Conservation (phyloP, 2,888 invertebrate genomes). For the Cheilosia urbana region DNA sequence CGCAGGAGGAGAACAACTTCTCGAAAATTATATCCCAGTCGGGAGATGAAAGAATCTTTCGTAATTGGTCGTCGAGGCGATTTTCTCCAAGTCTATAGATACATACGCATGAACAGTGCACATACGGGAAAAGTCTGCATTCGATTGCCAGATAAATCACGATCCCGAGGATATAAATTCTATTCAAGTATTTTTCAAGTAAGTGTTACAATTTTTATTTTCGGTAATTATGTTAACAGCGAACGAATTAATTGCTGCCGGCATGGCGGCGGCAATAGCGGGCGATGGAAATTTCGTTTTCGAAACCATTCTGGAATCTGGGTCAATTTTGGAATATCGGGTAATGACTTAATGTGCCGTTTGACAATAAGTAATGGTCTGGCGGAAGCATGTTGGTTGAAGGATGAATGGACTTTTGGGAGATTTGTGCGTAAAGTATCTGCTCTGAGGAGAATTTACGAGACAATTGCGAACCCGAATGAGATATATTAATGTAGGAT, state of each 20-base stretch:
- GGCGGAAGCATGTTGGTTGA: constrained; percentile 52
- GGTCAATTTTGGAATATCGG: constrained; percentile 59
- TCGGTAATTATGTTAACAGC: constrained; percentile 75
- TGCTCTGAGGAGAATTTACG: not conserved
- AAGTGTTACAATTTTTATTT: constrained; percentile 74
- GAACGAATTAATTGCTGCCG: constrained; percentile 65
- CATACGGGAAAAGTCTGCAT: constrained; percentile 30
- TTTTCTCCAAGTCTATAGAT: constrained; percentile 20
- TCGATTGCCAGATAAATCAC: constrained; percentile 68
- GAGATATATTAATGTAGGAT: not conserved
- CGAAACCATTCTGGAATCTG: constrained; percentile 53
- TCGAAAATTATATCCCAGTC: constrained; percentile 34
- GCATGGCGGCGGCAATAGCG: not conserved
- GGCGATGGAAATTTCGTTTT: constrained; percentile 38
- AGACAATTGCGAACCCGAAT: not conserved
- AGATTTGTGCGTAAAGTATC: not conserved
- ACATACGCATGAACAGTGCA: not conserved
- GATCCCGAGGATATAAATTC: constrained; percentile 69
- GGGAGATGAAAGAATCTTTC: constrained; percentile 51
- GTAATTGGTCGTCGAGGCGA: constrained; percentile 54
- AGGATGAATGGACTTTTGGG: constrained; percentile 36
- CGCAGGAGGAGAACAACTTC: constrained; percentile 34
- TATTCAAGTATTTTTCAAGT: constrained; percentile 68
- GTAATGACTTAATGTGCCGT: constrained; percentile 54
- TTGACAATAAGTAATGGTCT: constrained; percentile 65